Percentiles rank a stretch among this genome's conserved stretches.
Evolutionary conservation across 1,140 invertebrate genomes (phyloP).

Genomic region (Rhagoletis zephyria): DNA sequence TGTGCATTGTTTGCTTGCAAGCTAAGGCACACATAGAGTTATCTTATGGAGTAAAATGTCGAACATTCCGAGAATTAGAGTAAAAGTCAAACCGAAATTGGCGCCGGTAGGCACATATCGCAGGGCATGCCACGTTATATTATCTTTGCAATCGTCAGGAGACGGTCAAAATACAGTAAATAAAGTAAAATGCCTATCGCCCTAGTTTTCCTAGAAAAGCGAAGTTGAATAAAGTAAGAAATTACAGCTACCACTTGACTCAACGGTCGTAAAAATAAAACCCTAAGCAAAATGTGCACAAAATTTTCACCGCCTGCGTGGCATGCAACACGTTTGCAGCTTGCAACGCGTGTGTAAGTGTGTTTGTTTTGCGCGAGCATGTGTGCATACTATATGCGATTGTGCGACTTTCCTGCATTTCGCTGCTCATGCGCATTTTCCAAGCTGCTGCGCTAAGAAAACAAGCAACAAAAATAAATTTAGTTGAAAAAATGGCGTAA

Average conservation of each 20-base stretch:
- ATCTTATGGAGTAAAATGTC: too few relatives aligned
- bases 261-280: neutral
- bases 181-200: too few relatives aligned
- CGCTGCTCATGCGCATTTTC: slow-evolving; percentile 13
- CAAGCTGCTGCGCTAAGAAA: slow-evolving; percentile 13
- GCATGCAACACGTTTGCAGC: neutral
- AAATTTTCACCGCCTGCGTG: neutral
- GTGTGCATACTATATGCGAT: too few relatives aligned
- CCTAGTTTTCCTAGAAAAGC: neutral
- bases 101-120: too few relatives aligned
- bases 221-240: neutral
- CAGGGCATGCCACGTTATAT: too few relatives aligned
- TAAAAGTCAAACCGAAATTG: too few relatives aligned
- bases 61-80: too few relatives aligned
- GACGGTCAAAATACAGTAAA: too few relatives aligned
- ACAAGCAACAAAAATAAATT: neutral
- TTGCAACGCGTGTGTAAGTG: neutral
- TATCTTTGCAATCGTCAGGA: too few relatives aligned
- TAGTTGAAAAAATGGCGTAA: neutral
- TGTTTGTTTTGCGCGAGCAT: neutral
- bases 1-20: too few relatives aligned
- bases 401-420: neutral
- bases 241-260: neutral
- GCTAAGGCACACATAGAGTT: too few relatives aligned
- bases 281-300: neutral